phyloP scores from a whole-genome alignment of 1,140 invertebrate species.

The Hetaerina americana region DNA sequence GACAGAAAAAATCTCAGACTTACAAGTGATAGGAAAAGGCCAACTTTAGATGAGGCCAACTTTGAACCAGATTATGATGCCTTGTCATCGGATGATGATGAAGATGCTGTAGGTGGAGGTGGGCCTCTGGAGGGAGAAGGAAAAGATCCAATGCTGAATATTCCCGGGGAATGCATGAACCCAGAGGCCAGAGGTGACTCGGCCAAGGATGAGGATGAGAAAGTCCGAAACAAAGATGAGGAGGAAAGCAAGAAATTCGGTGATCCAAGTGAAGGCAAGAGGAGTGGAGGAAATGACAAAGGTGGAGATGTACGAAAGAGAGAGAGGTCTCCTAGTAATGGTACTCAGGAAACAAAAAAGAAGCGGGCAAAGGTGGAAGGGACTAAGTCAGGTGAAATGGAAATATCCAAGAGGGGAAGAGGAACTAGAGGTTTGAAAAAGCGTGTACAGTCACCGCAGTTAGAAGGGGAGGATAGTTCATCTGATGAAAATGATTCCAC shows the following conservation, averaged over 20 bases:
- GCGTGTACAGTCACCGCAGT: not conserved
- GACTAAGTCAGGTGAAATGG: not conserved
- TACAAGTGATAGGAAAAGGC: slow-evolving; percentile 8
- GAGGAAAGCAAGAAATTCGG: not conserved
- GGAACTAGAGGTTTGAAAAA: not conserved
- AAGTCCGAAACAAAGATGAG: not conserved
- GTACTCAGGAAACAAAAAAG: not conserved
- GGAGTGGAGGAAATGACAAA: not conserved
- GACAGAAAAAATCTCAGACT: not conserved
- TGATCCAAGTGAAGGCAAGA: not conserved
- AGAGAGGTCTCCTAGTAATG: not conserved
- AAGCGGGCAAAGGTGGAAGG: not conserved
- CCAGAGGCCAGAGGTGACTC: no score
- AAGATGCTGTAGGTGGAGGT: not conserved
- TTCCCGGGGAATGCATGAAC: not conserved
- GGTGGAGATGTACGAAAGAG: not conserved
- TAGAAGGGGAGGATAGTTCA: not conserved
- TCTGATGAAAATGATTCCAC: slow-evolving; percentile 2
- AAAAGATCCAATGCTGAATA: not conserved
- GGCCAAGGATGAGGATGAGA: not conserved
- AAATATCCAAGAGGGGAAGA: not conserved
- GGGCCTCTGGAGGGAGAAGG: not conserved
- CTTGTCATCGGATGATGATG: not conserved
- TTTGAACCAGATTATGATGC: slow-evolving; percentile 21
- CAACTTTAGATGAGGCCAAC: slow-evolving; percentile 16